Evolutionary conservation across 2,797 vertebrate species (phyloP).

Genomic region (Platyrinchus mystaceus): DNA sequence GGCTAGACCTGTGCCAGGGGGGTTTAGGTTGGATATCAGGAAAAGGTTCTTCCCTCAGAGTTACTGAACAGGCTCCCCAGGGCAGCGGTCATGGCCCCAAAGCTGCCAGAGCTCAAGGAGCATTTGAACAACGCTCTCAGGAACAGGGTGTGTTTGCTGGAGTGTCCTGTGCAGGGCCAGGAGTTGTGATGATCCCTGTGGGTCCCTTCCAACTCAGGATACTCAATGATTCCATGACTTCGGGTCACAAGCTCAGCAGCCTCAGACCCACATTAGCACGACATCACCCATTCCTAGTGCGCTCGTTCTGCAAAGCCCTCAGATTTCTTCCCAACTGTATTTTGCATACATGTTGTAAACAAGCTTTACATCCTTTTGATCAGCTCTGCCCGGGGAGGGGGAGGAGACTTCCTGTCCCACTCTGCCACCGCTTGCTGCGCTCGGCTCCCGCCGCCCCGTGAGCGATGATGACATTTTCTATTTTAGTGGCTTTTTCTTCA

Average conservation of each 20-base stretch:
- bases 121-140: rapidly evolving
- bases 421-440: neutral
- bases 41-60: neutral
- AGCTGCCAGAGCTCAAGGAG: neutral
- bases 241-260: neutral
- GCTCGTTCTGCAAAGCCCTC: neutral
- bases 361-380: slow-evolving; percentile 50
- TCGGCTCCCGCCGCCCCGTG: slow-evolving; percentile 20
- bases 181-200: neutral
- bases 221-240: neutral
- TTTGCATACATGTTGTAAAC: slow-evolving; percentile 54
- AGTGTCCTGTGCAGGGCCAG: neutral
- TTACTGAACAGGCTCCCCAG: neutral
- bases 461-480: slow-evolving; percentile 59
- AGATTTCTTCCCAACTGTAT: neutral
- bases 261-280: neutral
- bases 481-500: slow-evolving; percentile 46
- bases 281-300: neutral
- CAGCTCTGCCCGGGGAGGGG: slow-evolving; percentile 30
- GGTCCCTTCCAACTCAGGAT: neutral
- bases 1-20: neutral
- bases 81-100: rapidly evolving
- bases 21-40: rapidly evolving
- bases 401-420: slow-evolving; percentile 53
- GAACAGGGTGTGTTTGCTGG: neutral